These are phyloP conservation scores for Desoria tigrina DNA, from an alignment of 2,888 invertebrate species.

Conservation along the genomic window DNA sequence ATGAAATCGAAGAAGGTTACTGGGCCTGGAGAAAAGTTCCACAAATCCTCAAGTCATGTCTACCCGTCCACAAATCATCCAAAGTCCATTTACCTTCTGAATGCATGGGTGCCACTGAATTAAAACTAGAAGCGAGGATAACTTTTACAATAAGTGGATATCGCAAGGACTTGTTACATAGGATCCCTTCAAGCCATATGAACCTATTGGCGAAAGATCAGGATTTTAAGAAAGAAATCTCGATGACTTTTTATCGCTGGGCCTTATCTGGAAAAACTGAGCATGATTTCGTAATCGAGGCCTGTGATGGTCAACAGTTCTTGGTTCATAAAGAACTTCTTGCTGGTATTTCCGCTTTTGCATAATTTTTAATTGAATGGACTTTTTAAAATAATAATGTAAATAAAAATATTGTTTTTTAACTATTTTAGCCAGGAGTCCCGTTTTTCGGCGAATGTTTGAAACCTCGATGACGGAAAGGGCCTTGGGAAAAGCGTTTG, in stretches of 20 bases:
- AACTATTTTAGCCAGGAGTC: slow-evolving; percentile 21
- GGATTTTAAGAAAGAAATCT: slow-evolving; percentile 13
- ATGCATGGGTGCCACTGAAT: no score
- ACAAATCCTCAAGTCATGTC: slow-evolving; percentile 10
- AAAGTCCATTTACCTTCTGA: no score
- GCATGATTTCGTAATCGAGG: slow-evolving; percentile 25
- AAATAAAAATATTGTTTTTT: not conserved
- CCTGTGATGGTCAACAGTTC: slow-evolving; percentile 23
- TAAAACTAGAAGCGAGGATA: slow-evolving; percentile 13
- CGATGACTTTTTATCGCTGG: slow-evolving; percentile 14
- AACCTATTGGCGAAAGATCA: slow-evolving; percentile 11
- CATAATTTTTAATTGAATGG: not conserved
- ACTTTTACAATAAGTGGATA: slow-evolving; percentile 22
- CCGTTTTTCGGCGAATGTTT: slow-evolving; percentile 18
- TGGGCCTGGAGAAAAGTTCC: slow-evolving; percentile 36
- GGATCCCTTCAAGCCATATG: not conserved
- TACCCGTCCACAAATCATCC: not conserved
- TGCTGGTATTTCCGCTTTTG: slow-evolving; percentile 12
- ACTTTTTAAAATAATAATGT: no score
- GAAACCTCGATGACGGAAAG: slow-evolving; percentile 15
- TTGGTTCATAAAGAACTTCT: slow-evolving; percentile 26
- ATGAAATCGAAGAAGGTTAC: slow-evolving; percentile 22
- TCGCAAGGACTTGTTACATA: slow-evolving; percentile 11
- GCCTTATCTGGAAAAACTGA: slow-evolving; percentile 11
- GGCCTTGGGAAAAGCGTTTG: not conserved